Evolutionary conservation across 2,113 vertebrate species (phyloP), one percentile per base, ranked within the genome.

Genomic region (Murina feae): DNA sequence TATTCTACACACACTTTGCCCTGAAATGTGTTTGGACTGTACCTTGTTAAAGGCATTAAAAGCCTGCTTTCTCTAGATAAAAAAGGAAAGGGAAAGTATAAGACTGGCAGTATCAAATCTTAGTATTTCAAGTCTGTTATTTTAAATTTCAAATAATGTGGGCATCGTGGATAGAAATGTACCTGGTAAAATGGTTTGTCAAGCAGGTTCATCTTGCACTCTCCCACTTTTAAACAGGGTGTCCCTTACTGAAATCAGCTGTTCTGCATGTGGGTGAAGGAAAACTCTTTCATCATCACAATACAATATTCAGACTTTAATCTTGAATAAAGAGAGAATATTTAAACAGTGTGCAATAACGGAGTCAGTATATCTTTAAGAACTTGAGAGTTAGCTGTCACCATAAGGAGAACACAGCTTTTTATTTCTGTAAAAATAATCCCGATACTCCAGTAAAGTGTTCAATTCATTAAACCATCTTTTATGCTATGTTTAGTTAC

Each of bases 391-490:
- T 81, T 71, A 66, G 18, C 28, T 75, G 3, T 79, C 92, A 37
- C 66, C 8, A 3, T 66, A 79, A 21, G 21, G 23, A 53, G 18
- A 93, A 89, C 89, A 6, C 2, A 75, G 32, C 30, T 71, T 91
- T 96, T 84, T 51, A 68, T 90, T 87, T 68, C 68, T 68, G 25
- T 78, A 82, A 88, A 90, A 76, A 66, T 87, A 90, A 76, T 86
- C 32, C 39, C 85, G 78, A 83, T 60, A 28, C 35, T 76, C 60
- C 11, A 86, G 3, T 39, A 85, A 79, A 58, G 65, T 1, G 6
- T 84, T 84, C 71, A 66, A 35, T 87, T 87, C 21, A 44, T 84
- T 79, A 81, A 86, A 71, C 32, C 1, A 28, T 69, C 55, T 84
- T 49, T 47, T 80, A 4, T 79, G 32, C 51, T 78, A 2, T 91